A percentile compares a stretch with the other conserved stretches of the same genome.
phyloP scores from a whole-genome alignment of 2,888 invertebrate genomes.

The Drosophila mulleri region DNA sequence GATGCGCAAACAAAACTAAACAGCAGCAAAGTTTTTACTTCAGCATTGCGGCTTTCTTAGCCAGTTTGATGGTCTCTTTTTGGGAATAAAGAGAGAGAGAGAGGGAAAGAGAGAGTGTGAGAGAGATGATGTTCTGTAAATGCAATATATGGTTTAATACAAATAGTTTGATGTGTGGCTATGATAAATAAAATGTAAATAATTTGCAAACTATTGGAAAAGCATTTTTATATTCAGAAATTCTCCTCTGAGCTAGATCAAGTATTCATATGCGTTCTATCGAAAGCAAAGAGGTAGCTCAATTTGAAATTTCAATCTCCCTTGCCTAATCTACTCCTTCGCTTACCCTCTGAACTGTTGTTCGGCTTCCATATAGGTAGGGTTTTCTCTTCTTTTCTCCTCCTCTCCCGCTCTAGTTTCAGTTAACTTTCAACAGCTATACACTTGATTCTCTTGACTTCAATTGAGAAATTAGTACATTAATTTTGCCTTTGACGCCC shows the following conservation, averaged over 20 bases:
- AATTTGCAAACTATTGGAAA: no score
- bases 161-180: not conserved
- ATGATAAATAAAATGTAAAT: no score
- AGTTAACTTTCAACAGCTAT: constrained; percentile 5
- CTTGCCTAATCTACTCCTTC: not conserved
- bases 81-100: not conserved
- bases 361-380: no score
- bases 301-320: no score
- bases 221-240: no score
- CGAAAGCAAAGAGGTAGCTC: no score
- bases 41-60: constrained; percentile 56
- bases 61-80: constrained; percentile 41
- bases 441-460: constrained; percentile 63
- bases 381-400: not conserved
- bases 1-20: constrained; percentile 44
- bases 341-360: rapidly evolving
- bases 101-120: not conserved
- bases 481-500: constrained; percentile 77
- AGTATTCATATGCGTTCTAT: no score
- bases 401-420: not conserved
- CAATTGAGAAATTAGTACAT: constrained; percentile 84
- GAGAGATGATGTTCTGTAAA: not conserved
- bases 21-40: constrained; percentile 44
- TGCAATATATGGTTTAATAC: not conserved
- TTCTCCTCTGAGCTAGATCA: no score